These are phyloP conservation scores for Pangasius djambal DNA, from an alignment of 2,797 vertebrate genomes.

Conservation along the genomic window DNA sequence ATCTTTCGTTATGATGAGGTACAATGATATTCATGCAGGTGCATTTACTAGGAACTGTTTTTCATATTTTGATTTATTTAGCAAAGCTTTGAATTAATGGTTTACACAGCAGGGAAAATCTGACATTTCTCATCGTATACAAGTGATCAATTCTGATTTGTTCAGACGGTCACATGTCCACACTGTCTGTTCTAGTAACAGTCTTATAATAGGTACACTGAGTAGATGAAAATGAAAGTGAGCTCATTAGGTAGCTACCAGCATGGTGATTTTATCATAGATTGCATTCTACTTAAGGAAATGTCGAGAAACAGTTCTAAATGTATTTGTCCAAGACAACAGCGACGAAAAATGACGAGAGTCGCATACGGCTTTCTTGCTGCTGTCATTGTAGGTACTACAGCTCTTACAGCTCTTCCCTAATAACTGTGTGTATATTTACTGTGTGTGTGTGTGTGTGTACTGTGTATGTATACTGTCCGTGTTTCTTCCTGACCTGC, in stretches of 20 bases:
- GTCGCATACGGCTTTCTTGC: too few species aligned
- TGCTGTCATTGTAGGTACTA: neutral
- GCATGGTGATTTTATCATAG: neutral
- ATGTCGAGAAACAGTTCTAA: neutral
- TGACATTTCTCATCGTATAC: neutral
- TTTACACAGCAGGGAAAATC: neutral
- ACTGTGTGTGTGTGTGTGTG: too few species aligned
- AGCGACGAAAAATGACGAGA: neutral
- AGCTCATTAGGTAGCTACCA: neutral
- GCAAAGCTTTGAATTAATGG: neutral
- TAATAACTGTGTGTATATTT: too few species aligned
- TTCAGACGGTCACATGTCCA: neutral
- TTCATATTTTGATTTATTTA: neutral
- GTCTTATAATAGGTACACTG: neutral
- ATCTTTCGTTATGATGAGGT: neutral
- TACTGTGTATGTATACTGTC: neutral
- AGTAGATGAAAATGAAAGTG: neutral
- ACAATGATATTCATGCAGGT: neutral
- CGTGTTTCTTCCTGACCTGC: neutral
- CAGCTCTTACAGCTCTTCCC: neutral
- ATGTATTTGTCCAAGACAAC: neutral
- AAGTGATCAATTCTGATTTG: neutral
- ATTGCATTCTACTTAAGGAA: neutral
- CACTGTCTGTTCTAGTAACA: neutral
- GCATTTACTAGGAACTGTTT: neutral